Percentiles rank a stretch among this genome's conserved stretches.
phyloP scores from a whole-genome alignment of 2,113 vertebrate genomes.

The Trematocara stigmaticum region DNA sequence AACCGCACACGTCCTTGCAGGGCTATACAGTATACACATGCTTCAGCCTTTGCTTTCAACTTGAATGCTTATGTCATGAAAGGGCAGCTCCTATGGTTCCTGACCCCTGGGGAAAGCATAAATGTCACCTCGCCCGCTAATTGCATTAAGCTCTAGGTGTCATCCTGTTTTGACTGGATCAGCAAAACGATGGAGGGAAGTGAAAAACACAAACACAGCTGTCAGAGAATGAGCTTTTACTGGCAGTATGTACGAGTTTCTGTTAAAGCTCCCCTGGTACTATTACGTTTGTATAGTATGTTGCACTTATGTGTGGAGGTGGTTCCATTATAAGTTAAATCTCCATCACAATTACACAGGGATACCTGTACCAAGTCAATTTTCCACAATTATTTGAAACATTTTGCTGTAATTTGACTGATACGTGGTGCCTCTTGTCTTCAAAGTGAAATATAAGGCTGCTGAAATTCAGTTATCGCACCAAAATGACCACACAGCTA shows the following conservation, averaged over 20 bases:
- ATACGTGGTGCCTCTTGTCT: neutral
- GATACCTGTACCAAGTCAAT: neutral
- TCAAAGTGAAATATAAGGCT: neutral
- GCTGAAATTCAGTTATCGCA: neutral
- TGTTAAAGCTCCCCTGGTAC: neutral
- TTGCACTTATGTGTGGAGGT: neutral
- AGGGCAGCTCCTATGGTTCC: conserved; percentile 29
- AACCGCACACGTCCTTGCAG: neutral
- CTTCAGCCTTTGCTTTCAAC: neutral
- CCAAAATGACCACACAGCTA: neutral
- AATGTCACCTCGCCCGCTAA: conserved; percentile 63
- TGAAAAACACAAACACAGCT: neutral
- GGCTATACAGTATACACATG: neutral
- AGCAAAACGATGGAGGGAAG: neutral
- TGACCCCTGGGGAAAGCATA: conserved; percentile 28
- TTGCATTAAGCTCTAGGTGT: conserved; percentile 15
- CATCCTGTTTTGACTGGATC: conserved; percentile 23
- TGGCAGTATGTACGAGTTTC: neutral
- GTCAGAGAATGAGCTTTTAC: neutral
- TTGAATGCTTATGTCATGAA: conserved; percentile 8
- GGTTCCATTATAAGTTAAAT: neutral
- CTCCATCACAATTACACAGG: neutral
- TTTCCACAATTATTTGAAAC: neutral
- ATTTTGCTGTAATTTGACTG: neutral
- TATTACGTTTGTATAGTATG: neutral